These are phyloP conservation scores for Azemiops feae DNA, from an alignment of 2,113 vertebrate species.

Conservation along the genomic window DNA sequence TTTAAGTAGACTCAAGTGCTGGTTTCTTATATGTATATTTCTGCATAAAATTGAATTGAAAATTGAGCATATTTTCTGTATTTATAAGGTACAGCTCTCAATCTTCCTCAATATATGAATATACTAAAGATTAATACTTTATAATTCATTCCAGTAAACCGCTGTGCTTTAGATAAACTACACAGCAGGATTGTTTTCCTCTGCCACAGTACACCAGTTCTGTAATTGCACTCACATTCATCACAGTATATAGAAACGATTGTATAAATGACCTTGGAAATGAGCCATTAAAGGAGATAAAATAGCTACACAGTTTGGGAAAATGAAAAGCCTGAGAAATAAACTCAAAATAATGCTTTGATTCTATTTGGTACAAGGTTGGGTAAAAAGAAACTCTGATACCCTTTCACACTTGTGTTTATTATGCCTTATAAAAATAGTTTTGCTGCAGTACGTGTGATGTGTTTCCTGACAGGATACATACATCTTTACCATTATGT, in stretches of 20 bases:
- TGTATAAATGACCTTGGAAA: background rate
- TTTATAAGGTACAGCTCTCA: background rate
- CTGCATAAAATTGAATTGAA: background rate
- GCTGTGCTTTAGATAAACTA: background rate
- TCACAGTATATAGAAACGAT: background rate
- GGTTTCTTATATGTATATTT: background rate
- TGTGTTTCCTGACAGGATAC: background rate
- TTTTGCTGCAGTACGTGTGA: background rate
- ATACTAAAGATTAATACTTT: background rate
- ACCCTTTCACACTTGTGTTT: background rate
- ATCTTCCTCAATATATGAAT: background rate
- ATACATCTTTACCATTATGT: background rate
- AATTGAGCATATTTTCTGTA: accelerated
- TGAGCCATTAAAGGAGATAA: background rate
- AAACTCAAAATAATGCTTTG: background rate
- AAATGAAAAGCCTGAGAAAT: background rate
- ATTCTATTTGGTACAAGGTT: background rate
- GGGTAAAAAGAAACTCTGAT: background rate
- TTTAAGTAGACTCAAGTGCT: background rate
- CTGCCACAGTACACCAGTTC: background rate
- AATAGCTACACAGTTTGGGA: background rate
- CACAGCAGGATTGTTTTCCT: background rate
- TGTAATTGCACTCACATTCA: background rate
- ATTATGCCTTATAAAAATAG: background rate
- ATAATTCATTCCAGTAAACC: background rate